Base-by-base conservation (phyloP, 2,113 vertebrate genomes). In the Lynx canadensis region DNA sequence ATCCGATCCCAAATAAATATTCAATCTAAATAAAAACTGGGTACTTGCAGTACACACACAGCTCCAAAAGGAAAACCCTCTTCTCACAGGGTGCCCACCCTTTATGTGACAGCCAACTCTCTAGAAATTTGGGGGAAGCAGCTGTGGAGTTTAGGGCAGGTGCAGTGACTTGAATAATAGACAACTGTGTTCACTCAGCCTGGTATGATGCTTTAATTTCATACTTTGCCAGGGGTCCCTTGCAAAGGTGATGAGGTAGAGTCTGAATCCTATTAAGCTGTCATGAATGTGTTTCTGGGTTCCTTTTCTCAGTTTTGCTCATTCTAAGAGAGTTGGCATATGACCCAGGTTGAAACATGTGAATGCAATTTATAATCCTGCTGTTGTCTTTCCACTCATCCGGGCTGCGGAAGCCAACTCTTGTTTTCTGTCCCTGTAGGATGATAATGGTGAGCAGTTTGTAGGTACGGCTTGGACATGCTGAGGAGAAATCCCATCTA, bases 241-340 rank as follows among this genome's bases (percentile, higher is more conserved):
- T 91, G 48, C 23, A 91, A 84, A 95, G 57, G 76, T 71, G 86
- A 78, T 84, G 84, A 83, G 31, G 60, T 41, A 69, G 65, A 90
- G 29, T 41, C 8, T 3, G 76, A 92, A 90, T 81, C 68, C 41
- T 60, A 89, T 92, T 69, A 55, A 45, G 5, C 80, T 45, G 36
- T 82, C 74, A 66, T 55, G 52, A 9, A 55, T 80, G 15, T 84
- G 45, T 66, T 92, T 96, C 65, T 33, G 18, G 21, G 2, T 31
- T 94, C n/a, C 25, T 81, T 80, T 84, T 91, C n/a, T 97, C 57
- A 87, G 31, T 96, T 89, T 89, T 88, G 27, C 41, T 73, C 78
- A 60, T 87, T 41, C 33, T 45, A 52, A 65, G 95, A 93, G 50
- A 78, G 29, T 60, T 95, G 68, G 45, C 27, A 1, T 2, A 60